Conservation (phyloP, 2,113 vertebrate genomes). For the Alethe castanea region DNA sequence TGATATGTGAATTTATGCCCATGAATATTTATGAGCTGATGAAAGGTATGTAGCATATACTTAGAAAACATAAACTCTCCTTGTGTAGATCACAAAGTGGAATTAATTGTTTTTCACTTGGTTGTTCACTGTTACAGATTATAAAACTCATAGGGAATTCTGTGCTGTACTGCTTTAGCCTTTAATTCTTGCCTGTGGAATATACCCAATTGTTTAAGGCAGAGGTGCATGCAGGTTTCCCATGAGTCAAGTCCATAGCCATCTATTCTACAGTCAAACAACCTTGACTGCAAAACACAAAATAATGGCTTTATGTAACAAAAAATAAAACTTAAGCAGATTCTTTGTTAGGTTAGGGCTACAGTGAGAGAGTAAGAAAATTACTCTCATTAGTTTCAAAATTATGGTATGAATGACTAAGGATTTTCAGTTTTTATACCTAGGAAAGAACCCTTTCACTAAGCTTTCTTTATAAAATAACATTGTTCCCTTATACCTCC, state of each 20-base stretch:
- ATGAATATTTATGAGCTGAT: conserved; percentile 93
- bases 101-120: not conserved
- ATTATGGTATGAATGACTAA: not conserved
- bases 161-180: not conserved
- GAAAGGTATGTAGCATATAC: conserved; percentile 74
- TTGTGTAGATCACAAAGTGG: not conserved
- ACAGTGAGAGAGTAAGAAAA: not conserved
- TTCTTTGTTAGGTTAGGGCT: not conserved
- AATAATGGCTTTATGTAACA: not conserved
- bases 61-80: not conserved
- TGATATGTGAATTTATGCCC: conserved; percentile 91
- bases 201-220: not conserved
- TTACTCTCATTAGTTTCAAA: not conserved
- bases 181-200: not conserved
- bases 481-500: not conserved
- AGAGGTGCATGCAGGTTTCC: not conserved
- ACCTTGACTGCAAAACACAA: not conserved
- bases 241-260: not conserved
- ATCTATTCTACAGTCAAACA: not conserved
- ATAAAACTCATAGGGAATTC: not conserved
- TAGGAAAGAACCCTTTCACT: not conserved
- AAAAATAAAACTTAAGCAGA: not conserved
- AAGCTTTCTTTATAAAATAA: not conserved
- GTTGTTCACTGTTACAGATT: not conserved
- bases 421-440: not conserved